These are phyloP conservation scores for Chinchilla lanigera DNA, from an alignment of 2,113 vertebrate genomes.

Conservation along the genomic window DNA sequence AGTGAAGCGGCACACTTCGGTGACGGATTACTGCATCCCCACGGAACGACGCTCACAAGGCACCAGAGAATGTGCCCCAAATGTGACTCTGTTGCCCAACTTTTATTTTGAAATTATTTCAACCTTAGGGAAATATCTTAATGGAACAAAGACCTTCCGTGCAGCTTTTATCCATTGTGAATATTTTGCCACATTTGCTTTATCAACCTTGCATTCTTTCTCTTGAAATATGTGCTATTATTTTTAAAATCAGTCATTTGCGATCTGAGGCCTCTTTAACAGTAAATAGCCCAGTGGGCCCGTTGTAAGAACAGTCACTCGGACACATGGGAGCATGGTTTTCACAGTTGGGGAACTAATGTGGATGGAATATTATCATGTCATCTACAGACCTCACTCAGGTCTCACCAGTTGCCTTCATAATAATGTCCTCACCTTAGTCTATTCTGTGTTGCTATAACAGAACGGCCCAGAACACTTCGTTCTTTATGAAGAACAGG, in stretches of 20 bases:
- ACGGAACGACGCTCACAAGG: background rate
- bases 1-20: background rate
- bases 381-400: background rate
- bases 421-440: background rate
- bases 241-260: background rate
- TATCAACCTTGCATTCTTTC: background rate
- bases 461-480: background rate
- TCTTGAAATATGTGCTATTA: background rate
- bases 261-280: no score
- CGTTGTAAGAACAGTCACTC: background rate
- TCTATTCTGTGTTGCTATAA: background rate
- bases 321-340: background rate
- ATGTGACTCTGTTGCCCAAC: background rate
- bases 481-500: background rate
- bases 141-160: background rate
- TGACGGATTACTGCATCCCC: background rate
- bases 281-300: no score
- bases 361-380: fast-evolving
- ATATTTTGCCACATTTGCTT: background rate
- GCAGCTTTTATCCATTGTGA: background rate
- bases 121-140: background rate
- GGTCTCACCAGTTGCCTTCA: background rate
- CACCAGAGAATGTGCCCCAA: background rate
- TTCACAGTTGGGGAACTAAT: background rate
- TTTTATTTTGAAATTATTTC: background rate